Evolutionary conservation across 2,113 vertebrate species (phyloP), one percentile per base, ranked within the genome.

Genomic region (Deroptyus accipitrinus): DNA sequence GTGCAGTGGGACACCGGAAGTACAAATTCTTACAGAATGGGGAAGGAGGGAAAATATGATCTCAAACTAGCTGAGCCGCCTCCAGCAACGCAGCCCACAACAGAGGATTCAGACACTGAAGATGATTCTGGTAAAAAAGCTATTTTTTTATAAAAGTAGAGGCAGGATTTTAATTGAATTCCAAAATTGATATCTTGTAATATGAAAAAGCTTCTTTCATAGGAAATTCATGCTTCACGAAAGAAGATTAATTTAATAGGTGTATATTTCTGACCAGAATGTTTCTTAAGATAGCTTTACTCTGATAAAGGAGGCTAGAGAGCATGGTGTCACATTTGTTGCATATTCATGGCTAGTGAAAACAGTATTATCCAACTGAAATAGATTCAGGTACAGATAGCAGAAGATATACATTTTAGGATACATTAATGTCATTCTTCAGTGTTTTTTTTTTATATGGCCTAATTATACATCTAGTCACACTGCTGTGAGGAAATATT

Each of bases 1-100:
- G 99, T 99, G 33, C 99, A 99, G 95, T 99, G 99, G 99, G 99
- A 99, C 88, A 99, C 99, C 0, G 99, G 99, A 96, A 99, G 99
- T 95, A 99, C 99, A 83, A 99, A 99, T 97, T 99, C 99, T 10
- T 99, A 99, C 97, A 97, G 99, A 77, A 99, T 99, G 99, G 99
- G 99, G 39, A 99, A 99, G 93, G 99, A 99, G 86, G 99, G 99
- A 46, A 99, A 99, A 94, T 99, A 99, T 0, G 99, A 99, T 95
- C 98, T 99, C 42, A 99, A 99, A 95, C 93, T 99, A 88, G 99
- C 99, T 7, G 99, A 99, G 80, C 98, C 99, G 3, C 99, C 99
- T 0, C 98, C 98, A 5, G 95, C 99, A 57, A 87, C 98, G 0
- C 99, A 99, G 83, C 98, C 99, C 18, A 76, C 98, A 11, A 96